These are phyloP conservation scores for Gouania willdenowi DNA, from an alignment of 2,797 vertebrate genomes.

Conservation along the genomic window DNA sequence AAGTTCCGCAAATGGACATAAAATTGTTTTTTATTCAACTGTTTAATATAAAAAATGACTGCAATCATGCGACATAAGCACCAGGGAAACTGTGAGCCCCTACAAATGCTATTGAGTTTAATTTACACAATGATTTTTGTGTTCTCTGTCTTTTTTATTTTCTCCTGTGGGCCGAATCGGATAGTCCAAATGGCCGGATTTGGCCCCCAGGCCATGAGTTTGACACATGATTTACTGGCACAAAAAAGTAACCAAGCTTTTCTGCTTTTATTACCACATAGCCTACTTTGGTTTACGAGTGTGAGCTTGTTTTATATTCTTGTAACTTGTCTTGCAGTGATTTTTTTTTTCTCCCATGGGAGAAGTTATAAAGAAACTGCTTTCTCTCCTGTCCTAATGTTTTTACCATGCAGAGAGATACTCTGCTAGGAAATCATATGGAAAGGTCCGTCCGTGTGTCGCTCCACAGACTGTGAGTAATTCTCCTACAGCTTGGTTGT, in stretches of 20 bases:
- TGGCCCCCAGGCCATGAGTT: too few species aligned
- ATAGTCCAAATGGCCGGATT: too few species aligned
- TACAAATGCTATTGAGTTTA: too few species aligned
- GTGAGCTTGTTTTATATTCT: constrained; percentile 13
- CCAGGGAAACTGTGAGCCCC: too few species aligned
- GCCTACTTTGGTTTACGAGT: constrained; percentile 23
- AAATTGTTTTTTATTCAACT: too few species aligned
- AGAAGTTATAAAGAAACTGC: constrained; percentile 17
- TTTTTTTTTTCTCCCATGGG: constrained; percentile 1
- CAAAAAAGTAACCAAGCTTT: constrained; percentile 13
- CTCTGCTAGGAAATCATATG: constrained; percentile 56
- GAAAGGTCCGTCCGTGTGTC: constrained; percentile 26
- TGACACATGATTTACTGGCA: constrained; percentile 31
- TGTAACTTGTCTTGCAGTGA: constrained; percentile 18
- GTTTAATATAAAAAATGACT: too few species aligned
- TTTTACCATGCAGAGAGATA: constrained; percentile 23
- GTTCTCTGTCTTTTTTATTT: too few species aligned
- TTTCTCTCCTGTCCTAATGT: constrained; percentile 25
- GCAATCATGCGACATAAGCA: too few species aligned
- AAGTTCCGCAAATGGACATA: too few species aligned
- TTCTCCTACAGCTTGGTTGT: constrained; percentile 11
- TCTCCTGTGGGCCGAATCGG: too few species aligned
- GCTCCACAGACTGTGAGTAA: constrained; percentile 57
- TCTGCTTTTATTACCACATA: constrained; percentile 2
- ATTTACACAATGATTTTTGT: too few species aligned